These are phyloP conservation scores for Syrrhaptes paradoxus DNA, from an alignment of 2,113 vertebrate species.

Conservation along the genomic window DNA sequence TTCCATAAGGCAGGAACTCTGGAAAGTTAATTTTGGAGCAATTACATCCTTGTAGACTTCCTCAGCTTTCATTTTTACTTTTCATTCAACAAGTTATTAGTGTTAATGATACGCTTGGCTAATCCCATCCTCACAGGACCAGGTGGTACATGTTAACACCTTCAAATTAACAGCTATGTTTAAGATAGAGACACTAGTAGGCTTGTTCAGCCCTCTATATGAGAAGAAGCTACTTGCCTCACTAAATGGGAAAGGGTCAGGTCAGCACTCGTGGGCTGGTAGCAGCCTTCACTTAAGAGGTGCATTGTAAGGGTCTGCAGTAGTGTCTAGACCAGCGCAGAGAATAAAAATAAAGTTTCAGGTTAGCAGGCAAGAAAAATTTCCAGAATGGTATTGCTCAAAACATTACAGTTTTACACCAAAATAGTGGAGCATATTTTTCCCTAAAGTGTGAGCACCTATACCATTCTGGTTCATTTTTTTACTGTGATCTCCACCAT, in stretches of 20 bases:
- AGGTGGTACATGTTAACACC: constrained; percentile 36
- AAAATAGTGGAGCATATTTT: background rate
- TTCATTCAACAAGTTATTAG: constrained; percentile 32
- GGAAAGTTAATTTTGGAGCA: constrained; percentile 45
- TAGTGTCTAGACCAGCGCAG: background rate
- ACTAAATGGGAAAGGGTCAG: background rate
- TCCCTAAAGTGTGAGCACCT: background rate
- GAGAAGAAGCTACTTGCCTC: background rate
- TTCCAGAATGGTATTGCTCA: background rate
- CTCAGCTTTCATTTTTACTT: constrained; percentile 37
- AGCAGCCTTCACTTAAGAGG: background rate
- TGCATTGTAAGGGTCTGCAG: background rate
- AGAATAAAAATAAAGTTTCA: background rate
- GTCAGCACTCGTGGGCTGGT: rapidly evolving
- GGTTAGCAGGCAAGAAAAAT: background rate
- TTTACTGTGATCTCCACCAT: background rate
- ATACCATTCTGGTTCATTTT: background rate
- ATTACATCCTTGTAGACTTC: background rate
- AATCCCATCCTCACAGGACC: constrained; percentile 21
- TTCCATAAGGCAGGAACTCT: background rate
- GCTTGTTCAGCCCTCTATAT: background rate
- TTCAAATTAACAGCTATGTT: constrained; percentile 20
- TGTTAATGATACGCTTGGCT: constrained; percentile 27
- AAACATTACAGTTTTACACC: background rate
- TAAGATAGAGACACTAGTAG: background rate